Conservation (phyloP, 2,888 invertebrate species). For the Cataglyphis livida region DNA sequence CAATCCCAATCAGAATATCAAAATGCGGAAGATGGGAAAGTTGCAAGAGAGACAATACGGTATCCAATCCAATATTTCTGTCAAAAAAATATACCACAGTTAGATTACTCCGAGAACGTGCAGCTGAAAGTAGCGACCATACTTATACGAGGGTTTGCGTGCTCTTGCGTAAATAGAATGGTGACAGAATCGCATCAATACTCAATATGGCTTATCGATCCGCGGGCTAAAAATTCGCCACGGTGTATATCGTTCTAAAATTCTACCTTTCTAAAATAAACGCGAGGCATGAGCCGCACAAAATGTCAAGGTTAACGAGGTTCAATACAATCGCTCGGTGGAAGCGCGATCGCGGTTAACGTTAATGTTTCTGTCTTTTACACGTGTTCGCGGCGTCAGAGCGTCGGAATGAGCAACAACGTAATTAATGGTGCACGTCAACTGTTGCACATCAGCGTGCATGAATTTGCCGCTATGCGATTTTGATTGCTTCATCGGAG, state of each 20-base stretch:
- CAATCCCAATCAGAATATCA: neutral
- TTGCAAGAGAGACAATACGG: neutral
- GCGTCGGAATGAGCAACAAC: constrained; percentile 46
- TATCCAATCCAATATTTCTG: neutral
- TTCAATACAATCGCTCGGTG: constrained; percentile 57
- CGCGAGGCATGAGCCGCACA: constrained; percentile 64
- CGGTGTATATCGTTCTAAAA: constrained; percentile 47
- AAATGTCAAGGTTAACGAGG: constrained; percentile 81
- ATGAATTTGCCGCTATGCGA: constrained; percentile 27
- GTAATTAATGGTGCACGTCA: constrained; percentile 56
- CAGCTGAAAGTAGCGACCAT: neutral
- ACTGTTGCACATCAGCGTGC: constrained; percentile 29
- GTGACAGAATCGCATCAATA: constrained; percentile 16
- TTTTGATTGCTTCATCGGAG: constrained; percentile 48
- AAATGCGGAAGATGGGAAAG: neutral
- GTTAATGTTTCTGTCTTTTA: constrained; percentile 38
- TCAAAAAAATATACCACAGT: neutral
- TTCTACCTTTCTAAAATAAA: constrained; percentile 80
- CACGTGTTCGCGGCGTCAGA: constrained; percentile 30
- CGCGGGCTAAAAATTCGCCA: constrained; percentile 36
- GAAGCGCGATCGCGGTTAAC: constrained; percentile 47
- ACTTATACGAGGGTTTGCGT: neutral
- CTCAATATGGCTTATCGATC: constrained; percentile 29
- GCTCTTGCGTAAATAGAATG: constrained; percentile 23
- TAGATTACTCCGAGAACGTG: neutral